phyloP scores from a whole-genome alignment of 2,113 vertebrate genomes.

The Centropristis striata region DNA sequence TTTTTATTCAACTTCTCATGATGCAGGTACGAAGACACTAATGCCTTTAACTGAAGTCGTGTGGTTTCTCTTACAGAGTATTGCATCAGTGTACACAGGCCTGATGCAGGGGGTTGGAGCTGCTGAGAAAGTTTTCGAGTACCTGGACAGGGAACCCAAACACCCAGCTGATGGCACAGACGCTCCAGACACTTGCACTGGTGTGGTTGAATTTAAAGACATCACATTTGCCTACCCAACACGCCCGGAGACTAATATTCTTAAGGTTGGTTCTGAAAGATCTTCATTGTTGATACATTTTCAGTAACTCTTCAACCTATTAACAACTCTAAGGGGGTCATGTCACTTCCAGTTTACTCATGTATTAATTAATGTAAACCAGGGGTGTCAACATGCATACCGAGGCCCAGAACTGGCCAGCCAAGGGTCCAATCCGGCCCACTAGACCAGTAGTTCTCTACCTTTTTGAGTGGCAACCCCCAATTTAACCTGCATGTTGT shows the following conservation, averaged over 20 bases:
- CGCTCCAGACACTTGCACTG: slow-evolving; percentile 88
- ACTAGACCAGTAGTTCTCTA: too few species aligned
- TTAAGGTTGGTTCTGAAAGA: slow-evolving; percentile 87
- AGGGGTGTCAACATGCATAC: too few species aligned
- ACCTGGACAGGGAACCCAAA: slow-evolving; percentile 91
- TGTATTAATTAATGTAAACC: too few species aligned
- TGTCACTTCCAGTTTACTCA: too few species aligned
- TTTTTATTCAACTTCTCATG: neutral
- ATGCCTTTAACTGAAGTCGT: neutral
- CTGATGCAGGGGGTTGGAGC: slow-evolving; percentile 98
- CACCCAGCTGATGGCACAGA: slow-evolving; percentile 87
- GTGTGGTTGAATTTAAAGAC: slow-evolving; percentile 93
- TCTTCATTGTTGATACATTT: neutral
- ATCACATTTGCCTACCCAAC: slow-evolving; percentile 94
- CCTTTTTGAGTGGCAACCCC: too few species aligned
- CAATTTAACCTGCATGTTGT: too few species aligned
- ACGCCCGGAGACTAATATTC: slow-evolving; percentile 88
- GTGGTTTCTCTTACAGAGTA: slow-evolving; percentile 82
- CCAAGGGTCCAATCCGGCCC: too few species aligned
- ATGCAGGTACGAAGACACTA: neutral
- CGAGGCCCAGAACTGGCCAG: too few species aligned
- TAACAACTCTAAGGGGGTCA: too few species aligned
- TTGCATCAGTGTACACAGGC: slow-evolving; percentile 95
- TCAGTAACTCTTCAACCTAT: neutral
- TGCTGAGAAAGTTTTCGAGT: slow-evolving; percentile 97